Evolutionary conservation across 2,888 invertebrate species (phyloP).

Genomic region (Sphecodes monilicornis): DNA sequence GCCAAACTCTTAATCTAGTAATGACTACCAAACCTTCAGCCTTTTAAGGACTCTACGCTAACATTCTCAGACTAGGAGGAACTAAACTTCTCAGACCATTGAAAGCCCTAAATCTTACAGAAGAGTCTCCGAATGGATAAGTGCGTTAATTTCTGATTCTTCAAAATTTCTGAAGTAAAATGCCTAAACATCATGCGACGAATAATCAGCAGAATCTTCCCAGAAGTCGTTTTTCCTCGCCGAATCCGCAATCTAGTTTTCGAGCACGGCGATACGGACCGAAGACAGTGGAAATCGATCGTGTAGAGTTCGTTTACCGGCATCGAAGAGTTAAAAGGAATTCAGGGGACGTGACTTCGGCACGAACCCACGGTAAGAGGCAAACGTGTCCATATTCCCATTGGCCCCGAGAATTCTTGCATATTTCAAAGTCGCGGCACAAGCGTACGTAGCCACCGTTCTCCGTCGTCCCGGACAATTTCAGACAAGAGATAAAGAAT

Average conservation of each 20-base stretch:
- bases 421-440: conserved; percentile 10
- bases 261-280: not conserved
- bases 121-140: too few relatives aligned
- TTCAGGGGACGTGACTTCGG: conserved; percentile 6
- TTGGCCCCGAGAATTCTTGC: not conserved
- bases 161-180: too few relatives aligned
- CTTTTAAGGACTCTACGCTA: too few relatives aligned
- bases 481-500: conserved; percentile 29
- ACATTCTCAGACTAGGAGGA: too few relatives aligned
- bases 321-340: conserved; percentile 10
- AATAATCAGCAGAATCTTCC: not conserved
- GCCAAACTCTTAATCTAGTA: too few relatives aligned
- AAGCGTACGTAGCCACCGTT: conserved; percentile 11
- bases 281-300: not conserved
- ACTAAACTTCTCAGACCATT: too few relatives aligned
- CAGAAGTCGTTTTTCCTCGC: not conserved
- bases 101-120: too few relatives aligned
- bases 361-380: not conserved
- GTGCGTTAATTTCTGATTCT: too few relatives aligned
- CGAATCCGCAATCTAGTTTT: not conserved
- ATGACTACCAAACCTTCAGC: too few relatives aligned
- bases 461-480: conserved; percentile 13
- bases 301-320: not conserved
- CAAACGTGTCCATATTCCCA: conserved; percentile 7
- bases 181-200: too few relatives aligned